Conservation (phyloP, 2,888 invertebrate genomes). For the Disparrhopalites patrizii region DNA sequence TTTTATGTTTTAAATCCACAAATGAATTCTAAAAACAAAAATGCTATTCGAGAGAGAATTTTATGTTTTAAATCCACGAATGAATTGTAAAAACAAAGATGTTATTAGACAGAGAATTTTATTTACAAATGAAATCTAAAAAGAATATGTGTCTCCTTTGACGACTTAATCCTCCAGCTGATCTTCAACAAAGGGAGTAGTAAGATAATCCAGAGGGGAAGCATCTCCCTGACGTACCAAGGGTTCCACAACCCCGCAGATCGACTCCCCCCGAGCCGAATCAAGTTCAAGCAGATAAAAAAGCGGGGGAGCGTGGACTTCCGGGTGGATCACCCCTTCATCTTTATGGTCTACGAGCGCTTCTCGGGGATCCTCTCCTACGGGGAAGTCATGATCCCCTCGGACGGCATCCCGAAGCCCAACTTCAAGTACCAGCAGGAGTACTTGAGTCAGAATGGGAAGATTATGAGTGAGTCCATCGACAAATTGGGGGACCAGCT, state of each 20-base stretch:
- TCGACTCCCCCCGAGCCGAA: not conserved
- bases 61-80: too few relatives aligned
- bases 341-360: conserved; percentile 41
- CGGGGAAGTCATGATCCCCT: conserved; percentile 43
- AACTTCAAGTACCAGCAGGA: conserved; percentile 22
- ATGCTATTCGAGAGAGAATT: too few relatives aligned
- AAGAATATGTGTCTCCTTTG: too few relatives aligned
- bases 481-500: conserved; percentile 37
- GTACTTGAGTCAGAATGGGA: conserved; percentile 37
- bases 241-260: conserved; percentile 37
- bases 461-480: conserved; percentile 36
- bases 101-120: too few relatives aligned
- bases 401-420: conserved; percentile 16
- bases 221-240: conserved; percentile 36
- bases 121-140: too few relatives aligned
- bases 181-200: conserved; percentile 36
- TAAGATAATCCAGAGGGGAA: conserved; percentile 41
- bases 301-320: conserved; percentile 24
- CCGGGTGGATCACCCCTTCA: conserved; percentile 39
- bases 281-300: conserved; percentile 11
- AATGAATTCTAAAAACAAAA: too few relatives aligned
- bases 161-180: conserved; percentile 33
- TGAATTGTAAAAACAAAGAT: too few relatives aligned
- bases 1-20: too few relatives aligned
- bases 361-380: conserved; percentile 39